Base-by-base conservation (phyloP, 1,140 invertebrate species). In the Zaprionus ornatus region DNA sequence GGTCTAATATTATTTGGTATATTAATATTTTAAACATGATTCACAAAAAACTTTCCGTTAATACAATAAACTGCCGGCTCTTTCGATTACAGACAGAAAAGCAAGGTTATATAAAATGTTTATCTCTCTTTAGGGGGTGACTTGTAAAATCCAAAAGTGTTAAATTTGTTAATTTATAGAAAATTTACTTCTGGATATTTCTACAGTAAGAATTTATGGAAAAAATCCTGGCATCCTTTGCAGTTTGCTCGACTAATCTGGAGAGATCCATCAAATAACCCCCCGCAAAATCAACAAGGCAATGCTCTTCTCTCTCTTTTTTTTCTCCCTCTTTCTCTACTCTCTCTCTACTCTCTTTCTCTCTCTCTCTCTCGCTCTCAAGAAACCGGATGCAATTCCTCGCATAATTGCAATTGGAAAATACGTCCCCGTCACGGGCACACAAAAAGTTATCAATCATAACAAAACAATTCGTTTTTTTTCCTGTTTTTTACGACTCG, bases 381-480 rank as follows among this genome's bases (percentile, higher is more conserved):
- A 63, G n/a, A n/a, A 59, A 45, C 40, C 55, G 62, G 67, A 70
- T 61, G 59, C 56, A 70, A 70, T 70, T 19, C 17, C 17, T 23
- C 7, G 19, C 6, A n/a, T 25, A 37, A 70, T 70, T 70, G 45
- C 67, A 70, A 10, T 35, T 42, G 67, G n/a, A 48, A 50, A 37
- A 40, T 15, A 45, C 27, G 37, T 62, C 4, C 23, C 37, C 4
- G 37, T 29, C n/a, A 60, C 66, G 37, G 56, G 66, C 55, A 45
- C 67, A 61, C 19, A 17, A 54, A 9, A 70, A 23, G 59, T 55
- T 55, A 70, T 70, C 67, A 61, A 70, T 56, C 25, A 65, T 66
- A 55, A 27, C 37, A 50, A 50, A 50, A 66, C 35, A 37, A 42
- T 29, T 9, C n/a, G 40, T 17, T 45, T 45, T 45, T 45, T 45